Base-by-base conservation (phyloP, 2,888 invertebrate species). In the Theristus sp. region DNA sequence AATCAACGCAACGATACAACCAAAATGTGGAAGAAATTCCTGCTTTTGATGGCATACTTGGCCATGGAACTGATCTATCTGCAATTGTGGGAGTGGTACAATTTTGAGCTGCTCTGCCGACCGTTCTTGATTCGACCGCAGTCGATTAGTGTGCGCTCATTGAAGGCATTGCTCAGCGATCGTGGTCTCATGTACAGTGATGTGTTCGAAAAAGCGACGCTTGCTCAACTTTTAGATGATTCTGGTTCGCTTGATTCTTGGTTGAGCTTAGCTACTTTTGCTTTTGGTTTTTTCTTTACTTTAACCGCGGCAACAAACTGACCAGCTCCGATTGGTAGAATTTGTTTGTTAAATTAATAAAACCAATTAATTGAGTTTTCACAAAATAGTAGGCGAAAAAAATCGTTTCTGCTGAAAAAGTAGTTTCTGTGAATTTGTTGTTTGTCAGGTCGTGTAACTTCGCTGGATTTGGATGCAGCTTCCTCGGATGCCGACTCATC, bases 131-230 rank as follows among this genome's bases (percentile, higher is more conserved):
- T 76, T 49, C 75, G 76, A 65, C 76, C 77, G 0, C 71, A 76
- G 66, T 65, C 75, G 1, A 64, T 76, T 61, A 76, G 75, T 38
- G 76, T 76, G 13, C 66, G 70, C 55, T 73, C 73, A 61, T 65
- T 77, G 62, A 76, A 76, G 62, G 70, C 72, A 3, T 66, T 77
- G 27, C 66, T 77, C 27, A 75, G 76, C 61, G 71, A 71, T 60
- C 65, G 77, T 62, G 77, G 77, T 1, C 70, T 77, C 54, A 74
- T 72, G 59, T 77, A 75, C 68, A 71, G 71, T 28, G 73, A 70
- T 38, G 69, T 75, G 13, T 68, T 76, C 10, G 77, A 77, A 64
- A 76, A 75, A 63, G 63, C 68, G 57, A 76, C 77, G 60, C 69
- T 77, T 20, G 70, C 70, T 30, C 68, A 71, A 25, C 68, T 77